Conservation (phyloP, 2,888 invertebrate genomes). For the Epinotia demarniana region DNA sequence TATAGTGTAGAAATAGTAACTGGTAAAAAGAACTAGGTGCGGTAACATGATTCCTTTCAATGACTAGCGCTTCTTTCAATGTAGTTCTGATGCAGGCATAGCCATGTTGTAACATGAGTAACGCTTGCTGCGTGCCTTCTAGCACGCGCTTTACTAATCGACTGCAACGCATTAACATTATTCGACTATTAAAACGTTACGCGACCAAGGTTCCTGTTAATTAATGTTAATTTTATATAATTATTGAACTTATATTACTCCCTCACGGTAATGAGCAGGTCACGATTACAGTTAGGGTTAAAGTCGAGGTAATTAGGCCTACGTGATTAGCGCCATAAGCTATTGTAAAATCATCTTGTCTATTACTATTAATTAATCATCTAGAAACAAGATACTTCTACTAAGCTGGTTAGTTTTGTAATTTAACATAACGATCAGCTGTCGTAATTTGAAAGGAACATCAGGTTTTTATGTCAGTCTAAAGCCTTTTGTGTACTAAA, state of each 20-base stretch:
- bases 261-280: neutral
- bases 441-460: neutral
- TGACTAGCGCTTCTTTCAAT: too few species aligned
- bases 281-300: neutral
- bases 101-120: neutral
- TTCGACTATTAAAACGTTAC: neutral
- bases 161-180: neutral
- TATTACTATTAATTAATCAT: neutral
- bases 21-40: too few species aligned
- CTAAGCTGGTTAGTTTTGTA: neutral
- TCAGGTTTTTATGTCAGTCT: too few species aligned
- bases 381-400: neutral
- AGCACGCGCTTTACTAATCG: conserved; percentile 4
- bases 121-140: conserved; percentile 3
- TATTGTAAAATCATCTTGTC: neutral
- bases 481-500: too few species aligned
- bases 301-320: neutral
- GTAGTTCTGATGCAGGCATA: too few species aligned
- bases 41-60: too few species aligned
- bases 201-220: neutral
- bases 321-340: neutral
- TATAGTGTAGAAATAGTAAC: too few species aligned
- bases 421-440: neutral
- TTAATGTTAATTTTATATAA: neutral
- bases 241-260: neutral